Percentiles rank a stretch among this genome's conserved stretches.
Conservation (phyloP, 2,113 vertebrate genomes). For the Limanda limanda region DNA sequence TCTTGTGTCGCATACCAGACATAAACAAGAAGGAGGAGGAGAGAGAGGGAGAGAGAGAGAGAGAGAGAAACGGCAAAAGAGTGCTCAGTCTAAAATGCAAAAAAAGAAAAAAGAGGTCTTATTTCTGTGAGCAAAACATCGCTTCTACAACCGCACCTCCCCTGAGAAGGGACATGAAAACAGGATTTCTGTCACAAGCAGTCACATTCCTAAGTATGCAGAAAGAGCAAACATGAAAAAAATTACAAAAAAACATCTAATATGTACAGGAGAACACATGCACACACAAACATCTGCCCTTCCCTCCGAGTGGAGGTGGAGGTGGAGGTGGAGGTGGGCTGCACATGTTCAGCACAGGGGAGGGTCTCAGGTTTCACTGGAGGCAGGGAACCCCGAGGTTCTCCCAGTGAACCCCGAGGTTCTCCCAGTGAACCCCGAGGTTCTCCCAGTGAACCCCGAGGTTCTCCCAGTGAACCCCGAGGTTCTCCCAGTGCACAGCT, state of each 20-base stretch:
- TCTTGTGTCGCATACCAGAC: conserved; percentile 70
- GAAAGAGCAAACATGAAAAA: conserved; percentile 43
- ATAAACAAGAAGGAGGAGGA: conserved; percentile 47
- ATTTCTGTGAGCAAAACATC: conserved; percentile 48
- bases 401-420: conserved; percentile 47
- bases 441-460: conserved; percentile 79
- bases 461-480: conserved; percentile 57
- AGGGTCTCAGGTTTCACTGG: conserved; percentile 72
- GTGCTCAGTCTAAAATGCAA: conserved; percentile 15
- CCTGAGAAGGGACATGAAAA: conserved; percentile 45
- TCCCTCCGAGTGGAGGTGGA: conserved; percentile 48
- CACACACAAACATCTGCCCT: conserved; percentile 63
- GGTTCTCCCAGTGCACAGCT: conserved; percentile 66
- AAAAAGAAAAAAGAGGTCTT: conserved; percentile 10
- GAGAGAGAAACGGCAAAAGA: background rate
- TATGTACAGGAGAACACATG: conserved; percentile 57
- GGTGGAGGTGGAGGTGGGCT: conserved; percentile 60
- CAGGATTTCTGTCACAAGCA: conserved; percentile 55
- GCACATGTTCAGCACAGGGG: conserved; percentile 67
- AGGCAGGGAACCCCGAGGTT: conserved; percentile 79
- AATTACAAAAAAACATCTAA: conserved; percentile 26
- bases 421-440: conserved; percentile 45
- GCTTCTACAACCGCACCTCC: conserved; percentile 47
- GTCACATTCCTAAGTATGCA: conserved; percentile 66
- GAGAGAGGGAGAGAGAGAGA: background rate